Conservation (phyloP, 2,113 vertebrate species). For the Cyrtonyx montezumae region DNA sequence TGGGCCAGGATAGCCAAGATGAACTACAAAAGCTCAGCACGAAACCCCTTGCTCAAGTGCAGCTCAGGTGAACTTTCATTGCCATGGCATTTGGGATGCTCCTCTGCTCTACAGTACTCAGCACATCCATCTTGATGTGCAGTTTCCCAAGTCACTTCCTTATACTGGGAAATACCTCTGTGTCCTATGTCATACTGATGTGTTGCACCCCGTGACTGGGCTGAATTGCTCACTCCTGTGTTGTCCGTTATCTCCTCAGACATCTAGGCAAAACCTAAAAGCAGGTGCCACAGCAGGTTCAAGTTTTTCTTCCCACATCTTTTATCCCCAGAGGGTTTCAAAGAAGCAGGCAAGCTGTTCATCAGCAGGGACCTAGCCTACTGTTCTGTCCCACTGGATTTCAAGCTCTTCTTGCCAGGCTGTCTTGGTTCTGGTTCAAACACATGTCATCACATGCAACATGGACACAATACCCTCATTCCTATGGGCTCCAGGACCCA, state of each 20-base stretch:
- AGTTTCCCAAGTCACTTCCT: neutral
- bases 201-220: neutral
- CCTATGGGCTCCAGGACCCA: slow-evolving; percentile 66
- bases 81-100: neutral
- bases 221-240: neutral
- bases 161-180: accelerated
- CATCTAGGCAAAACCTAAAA: neutral
- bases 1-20: neutral
- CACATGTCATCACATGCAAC: slow-evolving; percentile 62
- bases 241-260: neutral
- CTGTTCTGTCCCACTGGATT: neutral
- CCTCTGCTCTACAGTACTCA: neutral
- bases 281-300: slow-evolving; percentile 33
- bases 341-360: neutral
- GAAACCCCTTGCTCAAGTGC: neutral
- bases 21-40: neutral
- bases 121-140: neutral
- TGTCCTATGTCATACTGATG: neutral
- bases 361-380: neutral
- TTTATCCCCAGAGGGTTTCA: neutral
- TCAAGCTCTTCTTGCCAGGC: neutral
- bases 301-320: neutral
- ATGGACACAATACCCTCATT: slow-evolving; percentile 69
- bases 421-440: slow-evolving; percentile 60
- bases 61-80: neutral